Percentiles rank a stretch among this genome's conserved stretches.
Conservation (phyloP, 1,140 invertebrate genomes). For the Cydia amplana region DNA sequence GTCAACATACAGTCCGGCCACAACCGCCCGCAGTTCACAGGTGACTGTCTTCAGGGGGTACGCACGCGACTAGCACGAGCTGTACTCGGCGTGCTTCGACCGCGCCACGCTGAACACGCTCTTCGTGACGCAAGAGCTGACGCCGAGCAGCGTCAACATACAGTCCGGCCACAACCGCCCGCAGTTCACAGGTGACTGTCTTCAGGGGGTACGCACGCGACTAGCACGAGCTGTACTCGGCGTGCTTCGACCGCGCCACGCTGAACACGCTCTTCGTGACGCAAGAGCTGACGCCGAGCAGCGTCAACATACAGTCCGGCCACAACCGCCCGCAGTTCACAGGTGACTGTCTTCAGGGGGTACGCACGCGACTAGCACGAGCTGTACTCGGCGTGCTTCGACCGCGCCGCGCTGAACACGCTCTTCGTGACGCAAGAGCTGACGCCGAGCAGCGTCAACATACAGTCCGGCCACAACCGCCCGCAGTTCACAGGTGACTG, state of each 20-base stretch:
- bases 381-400: conserved; percentile 61
- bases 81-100: conserved; percentile 63
- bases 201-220: too few relatives aligned
- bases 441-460: conserved; percentile 39
- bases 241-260: conserved; percentile 53
- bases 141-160: conserved; percentile 39
- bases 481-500: conserved; percentile 52
- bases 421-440: conserved; percentile 55
- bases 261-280: conserved; percentile 51
- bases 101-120: conserved; percentile 39
- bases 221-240: conserved; percentile 49
- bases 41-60: too few relatives aligned
- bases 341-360: too few relatives aligned
- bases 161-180: conserved; percentile 44
- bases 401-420: conserved; percentile 42
- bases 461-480: conserved; percentile 39
- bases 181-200: conserved; percentile 55
- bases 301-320: conserved; percentile 37
- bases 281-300: conserved; percentile 49
- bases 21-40: conserved; percentile 49
- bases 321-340: conserved; percentile 48
- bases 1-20: conserved; percentile 37
- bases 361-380: too few relatives aligned
- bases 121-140: conserved; percentile 54
- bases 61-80: too few relatives aligned